phyloP scores from a whole-genome alignment of 1,140 invertebrate species.

The Neuroterus valhalla region DNA sequence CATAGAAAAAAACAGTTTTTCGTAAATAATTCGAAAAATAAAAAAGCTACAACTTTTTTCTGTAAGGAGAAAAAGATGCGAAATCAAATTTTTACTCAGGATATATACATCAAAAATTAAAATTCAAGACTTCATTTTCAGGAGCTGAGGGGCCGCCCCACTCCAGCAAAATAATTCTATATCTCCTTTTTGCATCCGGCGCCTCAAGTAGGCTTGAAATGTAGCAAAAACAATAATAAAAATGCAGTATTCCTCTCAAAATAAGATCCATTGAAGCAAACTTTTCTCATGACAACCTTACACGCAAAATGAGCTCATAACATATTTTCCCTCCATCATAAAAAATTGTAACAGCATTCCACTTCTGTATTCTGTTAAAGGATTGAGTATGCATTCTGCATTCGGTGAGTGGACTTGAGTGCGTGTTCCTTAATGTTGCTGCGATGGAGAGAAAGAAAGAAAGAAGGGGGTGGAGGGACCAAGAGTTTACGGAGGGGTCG shows the following conservation, averaged over 20 bases:
- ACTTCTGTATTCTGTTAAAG: conserved; percentile 26
- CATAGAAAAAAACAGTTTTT: too few relatives aligned
- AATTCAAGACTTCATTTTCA: too few relatives aligned
- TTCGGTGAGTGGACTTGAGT: neutral
- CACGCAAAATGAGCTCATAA: conserved; percentile 21
- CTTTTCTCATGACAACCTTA: neutral
- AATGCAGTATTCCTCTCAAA: neutral
- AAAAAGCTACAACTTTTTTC: too few relatives aligned
- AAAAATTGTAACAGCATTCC: conserved; percentile 29
- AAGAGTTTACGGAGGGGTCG: conserved; percentile 1
- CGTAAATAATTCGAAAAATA: too few relatives aligned
- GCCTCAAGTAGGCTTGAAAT: too few relatives aligned
- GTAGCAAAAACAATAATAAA: neutral
- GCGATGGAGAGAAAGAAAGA: conserved; percentile 25
- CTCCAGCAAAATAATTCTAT: too few relatives aligned
- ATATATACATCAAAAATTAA: too few relatives aligned
- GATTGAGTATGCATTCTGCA: conserved; percentile 29
- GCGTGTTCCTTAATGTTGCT: conserved; percentile 22
- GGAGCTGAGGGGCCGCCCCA: too few relatives aligned
- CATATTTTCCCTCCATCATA: conserved; percentile 12
- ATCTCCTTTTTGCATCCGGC: too few relatives aligned
- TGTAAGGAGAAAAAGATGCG: too few relatives aligned
- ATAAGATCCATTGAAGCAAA: conserved; percentile 1
- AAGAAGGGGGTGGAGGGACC: conserved; percentile 47
- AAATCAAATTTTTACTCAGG: too few relatives aligned